Conservation (phyloP, 2,888 invertebrate species). For the Harpagoxenus sublaevis region DNA sequence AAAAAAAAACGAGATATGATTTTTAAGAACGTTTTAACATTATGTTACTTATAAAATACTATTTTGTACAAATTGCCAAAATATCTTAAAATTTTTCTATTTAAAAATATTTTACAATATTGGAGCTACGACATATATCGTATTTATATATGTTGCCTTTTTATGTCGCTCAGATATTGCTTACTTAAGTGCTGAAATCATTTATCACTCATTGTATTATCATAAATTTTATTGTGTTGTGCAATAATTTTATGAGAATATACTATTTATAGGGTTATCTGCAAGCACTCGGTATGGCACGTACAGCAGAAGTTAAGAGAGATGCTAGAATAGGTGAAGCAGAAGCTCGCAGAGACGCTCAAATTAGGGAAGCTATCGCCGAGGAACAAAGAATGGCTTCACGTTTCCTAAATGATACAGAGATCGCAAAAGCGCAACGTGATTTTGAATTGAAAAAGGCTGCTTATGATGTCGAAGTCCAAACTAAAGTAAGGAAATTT, state of each 20-base stretch:
- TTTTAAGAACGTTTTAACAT: background rate
- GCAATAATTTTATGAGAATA: slow-evolving; percentile 31
- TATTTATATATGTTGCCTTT: slow-evolving; percentile 29
- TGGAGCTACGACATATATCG: background rate
- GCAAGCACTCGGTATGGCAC: slow-evolving; percentile 97
- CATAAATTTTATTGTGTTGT: slow-evolving; percentile 1
- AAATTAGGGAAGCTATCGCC: slow-evolving; percentile 97
- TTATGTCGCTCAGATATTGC: slow-evolving; percentile 58
- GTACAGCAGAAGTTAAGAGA: slow-evolving; percentile 97
- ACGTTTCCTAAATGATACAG: slow-evolving; percentile 97
- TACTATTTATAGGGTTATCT: slow-evolving; percentile 92
- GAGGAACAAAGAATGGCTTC: slow-evolving; percentile 98
- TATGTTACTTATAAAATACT: background rate
- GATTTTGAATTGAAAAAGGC: slow-evolving; percentile 99
- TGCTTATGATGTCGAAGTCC: slow-evolving; percentile 98
- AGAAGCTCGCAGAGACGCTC: slow-evolving; percentile 96
- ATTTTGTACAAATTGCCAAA: background rate
- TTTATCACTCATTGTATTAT: slow-evolving; percentile 40
- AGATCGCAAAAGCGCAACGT: slow-evolving; percentile 98
- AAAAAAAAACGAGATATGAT: background rate
- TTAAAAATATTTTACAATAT: slow-evolving; percentile 50
- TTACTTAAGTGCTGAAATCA: slow-evolving; percentile 61
- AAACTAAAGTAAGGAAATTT: slow-evolving; percentile 91
- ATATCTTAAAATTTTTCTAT: background rate
- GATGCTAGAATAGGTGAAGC: slow-evolving; percentile 99